Evolutionary conservation across 1,140 invertebrate genomes (phyloP).

Genomic region (Drosophila sproati): DNA sequence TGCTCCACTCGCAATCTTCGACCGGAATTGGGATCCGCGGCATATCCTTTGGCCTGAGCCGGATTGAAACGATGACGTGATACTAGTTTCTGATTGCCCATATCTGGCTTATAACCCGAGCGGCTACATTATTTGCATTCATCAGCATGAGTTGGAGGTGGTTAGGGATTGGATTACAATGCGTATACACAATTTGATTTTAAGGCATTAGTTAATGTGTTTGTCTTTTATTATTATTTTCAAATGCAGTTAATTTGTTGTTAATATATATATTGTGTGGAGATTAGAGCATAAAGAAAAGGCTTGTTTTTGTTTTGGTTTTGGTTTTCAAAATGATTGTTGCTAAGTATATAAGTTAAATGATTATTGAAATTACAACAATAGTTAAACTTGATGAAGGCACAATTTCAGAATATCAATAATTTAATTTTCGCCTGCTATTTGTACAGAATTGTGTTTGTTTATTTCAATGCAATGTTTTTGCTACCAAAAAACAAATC

Average conservation of each 20-base stretch:
- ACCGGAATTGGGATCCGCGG: not conserved
- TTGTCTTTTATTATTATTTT: conserved; percentile 3
- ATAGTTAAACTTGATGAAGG: not conserved
- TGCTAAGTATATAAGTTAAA: conserved; percentile 30
- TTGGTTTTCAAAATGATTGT: conserved; percentile 32
- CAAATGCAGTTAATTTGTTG: conserved; percentile 3
- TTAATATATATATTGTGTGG: not conserved
- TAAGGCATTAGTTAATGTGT: not conserved
- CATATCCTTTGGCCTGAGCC: not conserved
- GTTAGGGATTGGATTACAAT: conserved; percentile 38
- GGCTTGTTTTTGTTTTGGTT: conserved; percentile 11
- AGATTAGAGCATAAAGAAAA: conserved; percentile 41
- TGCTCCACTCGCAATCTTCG: conserved; percentile 40
- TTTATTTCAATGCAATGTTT: conserved; percentile 54
- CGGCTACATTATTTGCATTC: conserved; percentile 10
- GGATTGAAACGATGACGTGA: too few relatives aligned
- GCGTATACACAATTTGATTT: conserved; percentile 6
- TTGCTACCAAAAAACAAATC: conserved; percentile 18
- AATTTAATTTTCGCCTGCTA: conserved; percentile 21
- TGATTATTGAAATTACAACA: not conserved
- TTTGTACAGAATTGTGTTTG: conserved; percentile 66
- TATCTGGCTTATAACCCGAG: conserved; percentile 17
- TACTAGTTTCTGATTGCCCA: not conserved
- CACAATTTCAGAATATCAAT: not conserved
- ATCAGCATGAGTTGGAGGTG: conserved; percentile 14